These are phyloP conservation scores for Pristis pectinata DNA, from an alignment of 2,797 vertebrate genomes.

Conservation along the genomic window DNA sequence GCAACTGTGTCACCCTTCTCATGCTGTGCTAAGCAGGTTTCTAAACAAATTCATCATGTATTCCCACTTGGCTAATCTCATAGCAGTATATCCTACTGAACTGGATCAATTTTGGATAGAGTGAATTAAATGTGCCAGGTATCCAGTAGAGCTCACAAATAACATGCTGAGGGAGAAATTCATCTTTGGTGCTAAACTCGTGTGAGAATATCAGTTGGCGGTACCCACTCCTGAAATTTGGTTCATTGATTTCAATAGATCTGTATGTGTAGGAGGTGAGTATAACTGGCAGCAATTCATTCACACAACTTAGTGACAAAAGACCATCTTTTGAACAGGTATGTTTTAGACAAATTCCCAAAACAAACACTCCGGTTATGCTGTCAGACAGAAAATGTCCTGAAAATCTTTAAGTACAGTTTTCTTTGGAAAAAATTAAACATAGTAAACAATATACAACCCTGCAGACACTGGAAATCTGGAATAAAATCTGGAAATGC, in stretches of 20 bases:
- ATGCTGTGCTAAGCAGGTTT: background rate
- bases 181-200: background rate
- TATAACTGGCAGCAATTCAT: no score
- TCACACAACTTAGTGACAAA: no score
- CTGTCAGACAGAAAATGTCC: background rate
- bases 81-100: background rate
- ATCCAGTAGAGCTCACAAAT: background rate
- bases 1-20: background rate
- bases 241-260: no score
- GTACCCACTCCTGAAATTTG: no score
- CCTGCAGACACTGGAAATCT: no score
- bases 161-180: background rate
- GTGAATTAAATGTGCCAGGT: background rate
- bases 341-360: background rate
- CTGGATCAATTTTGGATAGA: background rate
- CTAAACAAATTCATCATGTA: background rate
- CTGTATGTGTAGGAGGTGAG: no score
- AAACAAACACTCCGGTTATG: background rate
- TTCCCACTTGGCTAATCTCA: background rate
- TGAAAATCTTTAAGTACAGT: background rate
- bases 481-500: no score
- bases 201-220: no score
- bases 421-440: background rate
- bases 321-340: background rate
- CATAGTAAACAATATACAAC: no score